These are phyloP conservation scores for Carposina sasakii DNA, from an alignment of 1,140 invertebrate species.

Conservation along the genomic window DNA sequence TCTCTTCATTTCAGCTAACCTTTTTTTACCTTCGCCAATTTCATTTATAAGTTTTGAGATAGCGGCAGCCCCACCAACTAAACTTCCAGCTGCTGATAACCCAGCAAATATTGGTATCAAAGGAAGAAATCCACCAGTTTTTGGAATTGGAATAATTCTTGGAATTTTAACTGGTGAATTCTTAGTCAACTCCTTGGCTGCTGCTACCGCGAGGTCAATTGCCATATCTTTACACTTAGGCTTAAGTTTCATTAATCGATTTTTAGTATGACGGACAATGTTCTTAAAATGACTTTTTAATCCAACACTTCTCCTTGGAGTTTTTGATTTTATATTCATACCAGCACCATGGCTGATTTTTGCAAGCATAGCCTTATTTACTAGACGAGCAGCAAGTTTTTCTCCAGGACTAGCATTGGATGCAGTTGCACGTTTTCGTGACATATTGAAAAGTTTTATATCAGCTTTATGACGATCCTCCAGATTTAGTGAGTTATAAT, in stretches of 20 bases:
- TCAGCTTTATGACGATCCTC: too few species aligned
- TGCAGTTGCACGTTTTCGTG: too few species aligned
- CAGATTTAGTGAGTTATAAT: conserved; percentile 18
- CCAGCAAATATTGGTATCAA: conserved; percentile 48
- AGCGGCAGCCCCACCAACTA: conserved; percentile 31
- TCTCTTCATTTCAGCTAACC: conserved; percentile 29
- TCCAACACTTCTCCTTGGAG: too few species aligned
- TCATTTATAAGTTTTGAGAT: conserved; percentile 32
- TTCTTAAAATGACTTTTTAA: conserved; percentile 10
- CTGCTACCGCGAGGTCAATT: conserved; percentile 7
- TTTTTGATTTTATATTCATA: too few species aligned
- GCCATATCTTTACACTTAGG: conserved; percentile 10
- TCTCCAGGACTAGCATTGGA: too few species aligned
- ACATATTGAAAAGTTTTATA: too few species aligned
- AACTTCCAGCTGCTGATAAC: conserved; percentile 35
- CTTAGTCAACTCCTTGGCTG: neutral
- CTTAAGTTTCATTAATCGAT: conserved; percentile 20
- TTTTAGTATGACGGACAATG: conserved; percentile 3
- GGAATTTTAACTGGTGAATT: conserved; percentile 23
- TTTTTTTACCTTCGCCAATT: conserved; percentile 19
- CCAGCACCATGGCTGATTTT: conserved; percentile 17
- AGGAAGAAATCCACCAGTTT: conserved; percentile 43
- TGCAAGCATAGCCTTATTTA: too few species aligned
- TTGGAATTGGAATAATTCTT: conserved; percentile 43
- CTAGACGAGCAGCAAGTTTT: too few species aligned